A percentile compares a stretch with the other conserved stretches of the same genome.
Evolutionary conservation across 2,797 vertebrate genomes (phyloP).

Genomic region (Tragelaphus eurycerus): DNA sequence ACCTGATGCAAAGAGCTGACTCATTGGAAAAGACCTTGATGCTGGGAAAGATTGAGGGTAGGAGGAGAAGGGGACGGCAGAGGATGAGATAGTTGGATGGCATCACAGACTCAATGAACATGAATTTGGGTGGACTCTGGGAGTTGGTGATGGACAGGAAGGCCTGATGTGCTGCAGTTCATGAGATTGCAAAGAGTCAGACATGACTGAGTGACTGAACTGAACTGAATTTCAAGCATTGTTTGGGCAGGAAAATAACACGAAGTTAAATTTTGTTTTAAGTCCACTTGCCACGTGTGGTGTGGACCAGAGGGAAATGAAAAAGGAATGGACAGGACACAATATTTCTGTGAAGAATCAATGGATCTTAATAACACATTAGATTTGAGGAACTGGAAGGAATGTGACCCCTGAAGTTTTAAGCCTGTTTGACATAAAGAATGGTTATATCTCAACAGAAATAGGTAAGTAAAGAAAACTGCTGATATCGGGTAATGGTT

Average conservation of each 20-base stretch:
- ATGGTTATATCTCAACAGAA: background rate
- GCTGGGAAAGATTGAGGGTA: background rate
- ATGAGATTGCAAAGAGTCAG: accelerated
- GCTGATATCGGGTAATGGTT: background rate
- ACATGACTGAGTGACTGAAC: accelerated
- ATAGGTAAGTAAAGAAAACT: background rate
- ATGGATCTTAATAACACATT: background rate
- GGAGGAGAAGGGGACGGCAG: background rate
- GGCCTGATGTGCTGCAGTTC: background rate
- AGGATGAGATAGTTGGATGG: background rate
- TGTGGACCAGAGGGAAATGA: background rate
- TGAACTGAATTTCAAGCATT: background rate
- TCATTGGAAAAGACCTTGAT: background rate
- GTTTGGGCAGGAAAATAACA: background rate
- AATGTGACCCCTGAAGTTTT: background rate
- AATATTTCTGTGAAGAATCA: background rate
- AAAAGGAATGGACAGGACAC: background rate
- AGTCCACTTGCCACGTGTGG: background rate
- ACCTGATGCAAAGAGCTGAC: background rate
- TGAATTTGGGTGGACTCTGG: background rate
- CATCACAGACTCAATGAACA: background rate
- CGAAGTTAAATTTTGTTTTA: background rate
- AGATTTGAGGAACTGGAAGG: too few species aligned
- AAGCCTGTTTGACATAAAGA: background rate
- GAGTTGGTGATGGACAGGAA: background rate